Evolutionary conservation across 53 echinoderm and acorn worm genomes (phyloP), one percentile per base, ranked within the genome.

Genomic region (Henricia sp.): DNA sequence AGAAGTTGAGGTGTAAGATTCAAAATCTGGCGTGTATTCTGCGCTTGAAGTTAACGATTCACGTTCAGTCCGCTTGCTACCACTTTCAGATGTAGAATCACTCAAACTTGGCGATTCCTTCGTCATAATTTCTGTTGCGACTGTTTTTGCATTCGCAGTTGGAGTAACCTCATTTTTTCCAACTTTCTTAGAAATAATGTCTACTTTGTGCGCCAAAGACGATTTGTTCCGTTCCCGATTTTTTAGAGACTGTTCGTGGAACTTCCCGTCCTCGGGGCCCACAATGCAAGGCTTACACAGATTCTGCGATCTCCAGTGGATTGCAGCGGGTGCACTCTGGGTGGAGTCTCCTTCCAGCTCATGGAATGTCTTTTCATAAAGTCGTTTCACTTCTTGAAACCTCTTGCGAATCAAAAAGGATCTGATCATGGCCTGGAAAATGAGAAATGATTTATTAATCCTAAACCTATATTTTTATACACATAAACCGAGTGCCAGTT

Each of bases 301-400:
- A 1, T 28, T 19, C 11, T 29, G 33, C 27, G 71, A 44, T 34
- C 46, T 59, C 85, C 85, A 85, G 5, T 58, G 59, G 42, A 85
- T 57, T 0, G 4, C 20, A 26, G 13, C 19, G 19, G 29, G 8
- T n/a, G 56, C 42, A 44, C 72, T 37, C 9, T 28, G 28, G 32
- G 23, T 17, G 42, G 64, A 0, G 24, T 74, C 63, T 28, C 50
- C 50, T 42, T 85, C 85, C 27, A 85, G 25, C 30, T 74, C 74
- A 24, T 20, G 14, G 46, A 77, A 46, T 50, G 85, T 68, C 32
- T 89, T 82, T 82, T 86, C 86, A 86, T 86, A 90, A 33, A 70
- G 70, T 27, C 25, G 63, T 43, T 82, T 90, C 70, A 90, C 26
- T 67, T 71, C 26, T 60, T 54, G 40, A 4, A 86, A 52, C 20